Evolutionary conservation across 2,113 vertebrate species (phyloP).

Genomic region (Amblyornis subalaris): DNA sequence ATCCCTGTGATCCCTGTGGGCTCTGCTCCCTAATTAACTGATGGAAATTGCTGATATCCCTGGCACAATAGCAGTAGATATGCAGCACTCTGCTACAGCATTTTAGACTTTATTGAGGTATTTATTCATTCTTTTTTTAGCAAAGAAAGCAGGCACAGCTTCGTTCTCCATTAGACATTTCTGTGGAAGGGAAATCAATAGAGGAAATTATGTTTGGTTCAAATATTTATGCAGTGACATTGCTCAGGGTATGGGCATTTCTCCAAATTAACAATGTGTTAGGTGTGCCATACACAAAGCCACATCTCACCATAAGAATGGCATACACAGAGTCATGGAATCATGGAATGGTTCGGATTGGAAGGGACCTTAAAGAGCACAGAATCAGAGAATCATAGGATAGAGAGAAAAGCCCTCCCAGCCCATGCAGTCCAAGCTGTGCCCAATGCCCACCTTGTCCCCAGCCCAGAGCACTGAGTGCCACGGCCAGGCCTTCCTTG

Average conservation of each 20-base stretch:
- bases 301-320: not conserved
- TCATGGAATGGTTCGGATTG: not conserved
- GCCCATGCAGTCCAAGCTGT: fast-evolving
- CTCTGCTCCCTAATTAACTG: not conserved
- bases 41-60: not conserved
- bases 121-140: not conserved
- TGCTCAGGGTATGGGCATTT: not conserved
- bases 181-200: not conserved
- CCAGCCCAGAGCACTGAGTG: not conserved
- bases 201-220: not conserved
- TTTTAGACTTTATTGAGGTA: not conserved
- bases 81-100: not conserved
- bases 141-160: not conserved
- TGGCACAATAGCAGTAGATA: not conserved
- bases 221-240: not conserved
- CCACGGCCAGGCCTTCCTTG: not conserved
- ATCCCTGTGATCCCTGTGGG: not conserved
- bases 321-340: not conserved
- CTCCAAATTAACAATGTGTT: not conserved
- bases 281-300: not conserved
- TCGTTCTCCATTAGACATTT: not conserved
- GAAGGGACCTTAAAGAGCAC: not conserved
- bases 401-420: not conserved
- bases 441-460: not conserved
- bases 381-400: not conserved